Percentiles rank a stretch among this genome's conserved stretches.
Evolutionary conservation across 2,888 invertebrate species (phyloP).

Genomic region (Eupelmus urozonus): DNA sequence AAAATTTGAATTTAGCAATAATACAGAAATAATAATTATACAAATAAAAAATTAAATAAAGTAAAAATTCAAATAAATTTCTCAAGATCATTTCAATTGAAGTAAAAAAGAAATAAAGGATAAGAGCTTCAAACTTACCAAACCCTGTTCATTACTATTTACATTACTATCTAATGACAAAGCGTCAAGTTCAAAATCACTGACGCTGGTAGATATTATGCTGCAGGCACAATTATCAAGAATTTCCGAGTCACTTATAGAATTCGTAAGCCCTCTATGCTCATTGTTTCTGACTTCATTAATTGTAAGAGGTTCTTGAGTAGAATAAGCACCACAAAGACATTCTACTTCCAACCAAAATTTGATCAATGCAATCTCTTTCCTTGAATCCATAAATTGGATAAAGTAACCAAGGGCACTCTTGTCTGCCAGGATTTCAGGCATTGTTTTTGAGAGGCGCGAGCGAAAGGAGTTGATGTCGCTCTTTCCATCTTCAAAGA

Average conservation of each 20-base stretch:
- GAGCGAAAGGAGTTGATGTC: constrained; percentile 79
- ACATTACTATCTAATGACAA: constrained; percentile 57
- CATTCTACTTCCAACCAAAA: constrained; percentile 88
- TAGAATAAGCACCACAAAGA: constrained; percentile 75
- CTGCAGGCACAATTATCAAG: constrained; percentile 57
- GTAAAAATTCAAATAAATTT: background rate
- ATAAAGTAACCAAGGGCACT: constrained; percentile 90
- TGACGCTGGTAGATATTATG: constrained; percentile 52
- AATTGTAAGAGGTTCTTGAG: constrained; percentile 36
- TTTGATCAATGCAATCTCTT: constrained; percentile 83
- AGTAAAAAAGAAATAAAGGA: background rate
- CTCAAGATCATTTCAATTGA: background rate
- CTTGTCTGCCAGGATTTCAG: constrained; percentile 87
- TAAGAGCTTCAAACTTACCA: constrained; percentile 55
- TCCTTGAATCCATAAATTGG: constrained; percentile 90
- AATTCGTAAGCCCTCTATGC: constrained; percentile 54
- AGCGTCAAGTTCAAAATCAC: constrained; percentile 56
- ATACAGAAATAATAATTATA: background rate
- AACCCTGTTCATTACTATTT: constrained; percentile 53
- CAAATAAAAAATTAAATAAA: background rate
- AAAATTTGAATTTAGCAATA: background rate
- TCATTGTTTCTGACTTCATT: constrained; percentile 31
- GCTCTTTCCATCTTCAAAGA: constrained; percentile 59
- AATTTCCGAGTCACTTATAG: constrained; percentile 53
- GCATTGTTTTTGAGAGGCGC: constrained; percentile 85